Evolutionary conservation across 2,113 vertebrate genomes (phyloP).

Genomic region (Aptenodytes forsteri): DNA sequence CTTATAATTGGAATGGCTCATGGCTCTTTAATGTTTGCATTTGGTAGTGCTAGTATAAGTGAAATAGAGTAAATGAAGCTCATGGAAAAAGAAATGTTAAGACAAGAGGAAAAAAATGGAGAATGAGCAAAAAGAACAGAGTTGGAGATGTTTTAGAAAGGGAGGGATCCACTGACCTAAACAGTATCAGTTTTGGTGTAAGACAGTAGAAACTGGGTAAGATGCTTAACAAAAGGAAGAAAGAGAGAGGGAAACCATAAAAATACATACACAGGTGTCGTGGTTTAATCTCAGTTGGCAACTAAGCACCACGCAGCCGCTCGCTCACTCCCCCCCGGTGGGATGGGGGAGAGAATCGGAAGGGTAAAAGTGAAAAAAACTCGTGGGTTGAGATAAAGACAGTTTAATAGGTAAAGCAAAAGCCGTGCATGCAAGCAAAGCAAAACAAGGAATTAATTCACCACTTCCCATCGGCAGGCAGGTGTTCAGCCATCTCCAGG

Average conservation of each 20-base stretch:
- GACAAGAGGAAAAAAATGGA: not conserved
- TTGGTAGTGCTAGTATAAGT: not conserved
- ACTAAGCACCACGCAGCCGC: no score
- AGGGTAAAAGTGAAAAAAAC: no score
- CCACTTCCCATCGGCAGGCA: no score
- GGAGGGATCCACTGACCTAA: not conserved
- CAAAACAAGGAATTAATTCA: no score
- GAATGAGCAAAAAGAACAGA: not conserved
- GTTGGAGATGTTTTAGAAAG: not conserved
- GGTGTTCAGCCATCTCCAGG: no score
- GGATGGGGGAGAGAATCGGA: no score
- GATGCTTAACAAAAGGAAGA: not conserved
- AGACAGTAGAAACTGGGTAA: not conserved
- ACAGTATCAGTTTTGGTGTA: not conserved
- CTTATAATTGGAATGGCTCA: not conserved
- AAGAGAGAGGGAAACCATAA: not conserved
- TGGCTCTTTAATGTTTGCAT: not conserved
- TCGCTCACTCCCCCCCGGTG: no score
- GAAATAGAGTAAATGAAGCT: not conserved
- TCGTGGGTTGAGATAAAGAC: no score
- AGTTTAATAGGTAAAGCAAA: no score
- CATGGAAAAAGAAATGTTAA: not conserved
- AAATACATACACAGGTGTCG: not conserved
- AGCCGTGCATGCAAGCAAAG: no score
- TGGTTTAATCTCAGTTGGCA: no score